Base-by-base conservation (phyloP, 2,888 invertebrate genomes). In the Meteorus colon region DNA sequence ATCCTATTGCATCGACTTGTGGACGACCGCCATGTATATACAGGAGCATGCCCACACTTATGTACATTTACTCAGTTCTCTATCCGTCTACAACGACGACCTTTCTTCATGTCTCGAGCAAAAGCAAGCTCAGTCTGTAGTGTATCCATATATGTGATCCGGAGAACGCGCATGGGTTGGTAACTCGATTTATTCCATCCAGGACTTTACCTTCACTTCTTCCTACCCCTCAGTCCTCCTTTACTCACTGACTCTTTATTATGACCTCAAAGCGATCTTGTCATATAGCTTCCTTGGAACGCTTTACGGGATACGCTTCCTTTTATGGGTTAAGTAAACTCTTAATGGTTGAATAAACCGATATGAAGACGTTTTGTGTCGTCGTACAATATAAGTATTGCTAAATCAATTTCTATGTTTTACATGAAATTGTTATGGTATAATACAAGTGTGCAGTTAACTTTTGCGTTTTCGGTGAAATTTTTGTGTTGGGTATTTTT, bases 191-290 rank as follows among this genome's bases (percentile, higher is more conserved):
- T 84, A 84, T 79, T 75, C 69, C 45, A 45, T 74, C 55, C 74
- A 29, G 63, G 48, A 55, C 37, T 70, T 65, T 48, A 37, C 66
- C 19, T 37, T 55, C 66, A 65, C 66, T 59, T 27, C 51, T 41
- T 41, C 24, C 16, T 29, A 55, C 51, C 69, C 41, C 34, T 59
- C 6, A 12, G n/a, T 19, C 55, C 37, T 79, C 78, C 80, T 80
- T 73, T 81, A 81, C 82, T 81, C 81, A 79, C 81, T 81, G 83
- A 82, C 78, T 81, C 82, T 84, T 86, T 86, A 85, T 85, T 84
- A 84, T 77, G 79, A 83, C 82, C 83, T 83, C 85, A 86, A 86
- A 86, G 86, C 82, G 84, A 86, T 86, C 81, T 82, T 83, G 83
- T 71, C 66, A n/a, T 55, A 55, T 51, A 65, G 27, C 19, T 68